These are phyloP conservation scores for Drosophila colorata DNA, from an alignment of 2,888 invertebrate species.

Conservation along the genomic window DNA sequence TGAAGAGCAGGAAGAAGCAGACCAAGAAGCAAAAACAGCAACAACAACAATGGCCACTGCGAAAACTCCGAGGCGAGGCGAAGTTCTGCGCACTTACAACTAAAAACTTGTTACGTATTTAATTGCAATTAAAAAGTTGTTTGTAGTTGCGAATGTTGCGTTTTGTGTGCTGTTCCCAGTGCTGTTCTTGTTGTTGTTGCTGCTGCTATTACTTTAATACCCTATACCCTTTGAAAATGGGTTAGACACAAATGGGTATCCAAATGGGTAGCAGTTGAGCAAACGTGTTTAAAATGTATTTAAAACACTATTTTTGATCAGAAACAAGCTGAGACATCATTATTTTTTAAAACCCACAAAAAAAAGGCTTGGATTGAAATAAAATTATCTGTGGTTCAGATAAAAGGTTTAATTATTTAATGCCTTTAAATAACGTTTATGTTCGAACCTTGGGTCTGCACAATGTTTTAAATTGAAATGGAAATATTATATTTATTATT, in stretches of 20 bases:
- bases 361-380: no score
- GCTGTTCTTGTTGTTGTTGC: conserved; percentile 36
- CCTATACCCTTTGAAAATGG: neutral
- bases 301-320: no score
- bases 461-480: no score
- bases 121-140: conserved; percentile 81
- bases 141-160: conserved; percentile 77
- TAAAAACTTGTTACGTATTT: conserved; percentile 82
- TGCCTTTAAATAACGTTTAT: no score
- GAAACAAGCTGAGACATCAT: no score
- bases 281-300: no score
- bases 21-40: conserved; percentile 13
- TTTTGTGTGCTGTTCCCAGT: conserved; percentile 41
- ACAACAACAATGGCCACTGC: conserved; percentile 55
- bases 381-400: no score
- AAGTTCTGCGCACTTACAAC: conserved; percentile 77
- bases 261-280: no score
- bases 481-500: no score
- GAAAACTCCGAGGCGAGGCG: conserved; percentile 45
- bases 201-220: conserved; percentile 25
- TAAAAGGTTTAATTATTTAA: no score
- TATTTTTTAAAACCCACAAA: no score
- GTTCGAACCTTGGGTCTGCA: no score
- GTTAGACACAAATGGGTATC: neutral
- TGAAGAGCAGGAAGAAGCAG: conserved; percentile 9